Evolutionary conservation across 2,888 invertebrate species (phyloP), one percentile per base, ranked within the genome.

Genomic region (Cheiracanthium punctorium): DNA sequence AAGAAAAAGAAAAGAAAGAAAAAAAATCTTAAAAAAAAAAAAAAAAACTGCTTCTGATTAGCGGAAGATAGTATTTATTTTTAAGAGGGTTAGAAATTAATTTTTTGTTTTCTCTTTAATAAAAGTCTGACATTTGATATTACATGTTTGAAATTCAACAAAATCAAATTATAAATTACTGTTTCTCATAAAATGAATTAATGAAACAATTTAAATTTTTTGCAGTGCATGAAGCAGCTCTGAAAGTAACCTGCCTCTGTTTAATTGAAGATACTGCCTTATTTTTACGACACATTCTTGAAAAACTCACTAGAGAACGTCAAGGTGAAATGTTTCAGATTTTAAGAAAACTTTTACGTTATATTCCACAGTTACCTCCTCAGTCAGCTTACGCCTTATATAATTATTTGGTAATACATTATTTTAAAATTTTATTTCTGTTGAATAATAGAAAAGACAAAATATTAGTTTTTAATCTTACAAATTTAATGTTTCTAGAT

Each of bases 341-440:
- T 92, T 89, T 99, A 20, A 94, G 99, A 0, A 97, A 98, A 91
- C 93, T 99, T 75, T 96, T 99, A 88, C 94, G 98, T 82, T 91
- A 91, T 88, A 90, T 92, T 89, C 91, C 91, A 32, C 91, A 92
- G 17, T 90, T 93, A 17, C 93, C 93, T 4, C 92, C 93, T 8
- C 99, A 99, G 92, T 98, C 99, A 0, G 99, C 99, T 0, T 99
- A 98, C 92, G 97, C 98, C 0, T 92, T 99, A 0, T 98, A 99
- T 92, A 99, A 99, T 93, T 99, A 99, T 90, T 96, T 99, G 90
- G 99, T 93, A 89, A 90, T 90, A 88, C 4, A 64, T 37, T 7
- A 37, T 10, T 7, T 7, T 37, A 37, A 37, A 37, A 48, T 58
- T 28, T 29, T 74, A 74, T 12, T n/a, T n/a, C n/a, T n/a, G 1